phyloP scores from a whole-genome alignment of 2,888 invertebrate species.

The Dorcus hopei region DNA sequence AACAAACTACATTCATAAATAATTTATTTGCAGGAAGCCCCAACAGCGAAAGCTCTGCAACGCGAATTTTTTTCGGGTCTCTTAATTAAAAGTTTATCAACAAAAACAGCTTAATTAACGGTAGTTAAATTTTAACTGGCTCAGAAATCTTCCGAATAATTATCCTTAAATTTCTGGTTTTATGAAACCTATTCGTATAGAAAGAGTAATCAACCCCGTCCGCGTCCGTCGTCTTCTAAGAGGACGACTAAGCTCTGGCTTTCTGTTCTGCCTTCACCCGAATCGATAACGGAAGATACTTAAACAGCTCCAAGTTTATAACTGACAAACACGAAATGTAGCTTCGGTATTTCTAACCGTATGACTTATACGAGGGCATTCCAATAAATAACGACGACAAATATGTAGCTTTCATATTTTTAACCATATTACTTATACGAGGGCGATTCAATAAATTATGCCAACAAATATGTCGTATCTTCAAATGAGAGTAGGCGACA shows the following conservation, averaged over 20 bases:
- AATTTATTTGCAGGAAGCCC: not conserved
- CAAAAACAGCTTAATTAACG: constrained; percentile 4
- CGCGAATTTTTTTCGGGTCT: not conserved
- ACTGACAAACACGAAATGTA: not conserved
- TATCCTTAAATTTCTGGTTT: not conserved
- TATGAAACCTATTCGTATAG: not conserved
- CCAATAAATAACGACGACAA: not conserved
- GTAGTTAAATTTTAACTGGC: not conserved
- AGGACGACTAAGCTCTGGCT: not conserved
- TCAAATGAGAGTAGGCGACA: too few species aligned
- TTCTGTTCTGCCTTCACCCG: not conserved
- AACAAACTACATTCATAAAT: not conserved
- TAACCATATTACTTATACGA: not conserved
- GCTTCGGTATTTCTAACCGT: not conserved
- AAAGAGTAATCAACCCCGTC: not conserved
- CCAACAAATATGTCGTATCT: not conserved
- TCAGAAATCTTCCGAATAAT: not conserved
- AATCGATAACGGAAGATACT: constrained; percentile 3
- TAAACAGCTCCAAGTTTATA: constrained; percentile 4
- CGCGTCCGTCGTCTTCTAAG: not conserved
- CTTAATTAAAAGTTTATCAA: not conserved
- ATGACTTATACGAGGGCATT: not conserved
- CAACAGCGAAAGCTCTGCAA: not conserved
- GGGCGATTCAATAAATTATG: not conserved
- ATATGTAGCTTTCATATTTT: not conserved